Conservation (phyloP, 2,888 invertebrate genomes). For the Cerceris ruficornis region DNA sequence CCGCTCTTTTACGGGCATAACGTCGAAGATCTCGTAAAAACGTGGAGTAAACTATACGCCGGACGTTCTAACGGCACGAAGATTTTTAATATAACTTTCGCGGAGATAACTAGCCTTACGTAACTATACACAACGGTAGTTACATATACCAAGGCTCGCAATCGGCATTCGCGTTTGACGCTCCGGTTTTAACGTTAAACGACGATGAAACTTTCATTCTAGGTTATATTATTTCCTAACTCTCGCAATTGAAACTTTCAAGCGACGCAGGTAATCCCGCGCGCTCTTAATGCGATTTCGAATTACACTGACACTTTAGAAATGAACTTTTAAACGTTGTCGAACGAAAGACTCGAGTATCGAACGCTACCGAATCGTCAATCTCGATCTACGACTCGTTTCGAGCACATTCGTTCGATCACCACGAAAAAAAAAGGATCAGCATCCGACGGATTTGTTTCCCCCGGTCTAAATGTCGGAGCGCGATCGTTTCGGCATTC, state of each 20-base stretch:
- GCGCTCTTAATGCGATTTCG: too few relatives aligned
- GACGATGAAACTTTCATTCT: constrained; percentile 31
- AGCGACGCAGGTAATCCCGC: too few relatives aligned
- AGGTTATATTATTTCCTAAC: too few relatives aligned
- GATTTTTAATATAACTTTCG: constrained; percentile 45
- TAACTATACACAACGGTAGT: constrained; percentile 27
- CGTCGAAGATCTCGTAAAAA: background rate
- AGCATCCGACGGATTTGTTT: constrained; percentile 2
- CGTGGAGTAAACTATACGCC: background rate
- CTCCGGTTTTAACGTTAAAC: constrained; percentile 39
- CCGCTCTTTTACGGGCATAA: background rate
- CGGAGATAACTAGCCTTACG: constrained; percentile 47
- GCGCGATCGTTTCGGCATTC: background rate
- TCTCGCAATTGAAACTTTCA: too few relatives aligned
- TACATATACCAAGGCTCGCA: constrained; percentile 25
- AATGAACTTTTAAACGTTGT: too few relatives aligned
- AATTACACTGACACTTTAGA: too few relatives aligned
- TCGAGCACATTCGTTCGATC: background rate
- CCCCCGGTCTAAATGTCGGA: background rate
- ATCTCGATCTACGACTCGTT: background rate
- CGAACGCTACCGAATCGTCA: too few relatives aligned
- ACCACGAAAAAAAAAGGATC: constrained; percentile 1
- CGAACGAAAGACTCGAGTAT: too few relatives aligned
- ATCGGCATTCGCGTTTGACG: constrained; percentile 35
- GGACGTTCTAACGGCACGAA: background rate